A percentile compares a stretch with the other conserved stretches of the same genome.
These are phyloP conservation scores for Zoroaster sp. DNA, from an alignment of 53 echinoderm and acorn worm genomes.

Conservation along the genomic window DNA sequence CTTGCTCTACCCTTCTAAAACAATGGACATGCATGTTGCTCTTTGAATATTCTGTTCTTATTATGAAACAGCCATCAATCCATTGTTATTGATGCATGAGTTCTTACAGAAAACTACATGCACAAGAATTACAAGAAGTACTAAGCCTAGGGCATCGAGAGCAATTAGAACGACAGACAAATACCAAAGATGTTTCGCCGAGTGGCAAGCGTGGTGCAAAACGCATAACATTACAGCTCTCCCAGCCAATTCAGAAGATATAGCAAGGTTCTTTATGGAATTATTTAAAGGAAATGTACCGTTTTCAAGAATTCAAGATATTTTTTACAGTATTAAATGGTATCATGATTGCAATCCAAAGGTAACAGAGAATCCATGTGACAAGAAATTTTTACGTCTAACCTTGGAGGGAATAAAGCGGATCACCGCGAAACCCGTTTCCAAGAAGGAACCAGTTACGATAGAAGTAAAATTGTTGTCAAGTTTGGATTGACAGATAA, in stretches of 20 bases:
- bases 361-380: background rate
- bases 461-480: background rate
- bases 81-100: too few species aligned
- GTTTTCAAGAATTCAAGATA: background rate
- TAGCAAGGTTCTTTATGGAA: constrained; percentile 27
- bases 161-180: constrained; percentile 8
- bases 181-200: background rate
- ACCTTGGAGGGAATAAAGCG: constrained; percentile 16
- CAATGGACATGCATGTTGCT: too few species aligned
- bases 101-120: too few species aligned
- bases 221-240: background rate
- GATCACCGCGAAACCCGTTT: background rate
- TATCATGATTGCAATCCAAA: background rate
- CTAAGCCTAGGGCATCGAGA: constrained; percentile 31
- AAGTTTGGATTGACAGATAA: background rate
- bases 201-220: constrained; percentile 18
- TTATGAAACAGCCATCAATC: too few species aligned
- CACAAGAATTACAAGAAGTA: background rate
- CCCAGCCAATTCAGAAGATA: background rate
- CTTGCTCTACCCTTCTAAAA: too few species aligned
- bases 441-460: constrained; percentile 11
- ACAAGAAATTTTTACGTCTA: background rate
- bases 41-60: too few species aligned
- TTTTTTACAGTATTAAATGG: constrained; percentile 33
- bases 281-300: background rate